A percentile compares a stretch with the other conserved stretches of the same genome.
These are phyloP conservation scores for Hepsetus odoe DNA, from an alignment of 2,113 vertebrate species.

Conservation along the genomic window DNA sequence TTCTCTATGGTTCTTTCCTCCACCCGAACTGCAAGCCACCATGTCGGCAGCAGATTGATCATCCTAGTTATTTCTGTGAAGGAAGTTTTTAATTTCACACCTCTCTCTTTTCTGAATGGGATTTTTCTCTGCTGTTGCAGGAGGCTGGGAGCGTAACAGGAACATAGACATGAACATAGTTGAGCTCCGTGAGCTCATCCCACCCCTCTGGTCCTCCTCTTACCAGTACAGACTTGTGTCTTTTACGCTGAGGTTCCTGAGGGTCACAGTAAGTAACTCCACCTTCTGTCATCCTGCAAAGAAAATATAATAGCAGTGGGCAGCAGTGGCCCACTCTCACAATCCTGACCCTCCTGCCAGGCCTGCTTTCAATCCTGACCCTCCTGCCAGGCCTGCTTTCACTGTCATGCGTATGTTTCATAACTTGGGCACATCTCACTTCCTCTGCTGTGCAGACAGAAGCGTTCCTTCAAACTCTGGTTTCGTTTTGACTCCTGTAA, in stretches of 20 bases:
- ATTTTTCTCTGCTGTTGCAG: not conserved
- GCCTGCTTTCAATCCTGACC: not conserved
- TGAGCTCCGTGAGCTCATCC: not conserved
- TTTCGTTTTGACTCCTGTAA: not conserved
- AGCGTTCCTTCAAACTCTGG: constrained; percentile 25
- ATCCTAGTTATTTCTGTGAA: not conserved
- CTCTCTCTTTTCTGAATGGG: not conserved
- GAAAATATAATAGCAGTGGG: not conserved
- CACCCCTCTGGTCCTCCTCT: rapidly evolving
- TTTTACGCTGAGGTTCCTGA: constrained; percentile 21
- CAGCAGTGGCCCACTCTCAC: not conserved
- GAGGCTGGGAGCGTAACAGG: not conserved
- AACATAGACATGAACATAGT: not conserved
- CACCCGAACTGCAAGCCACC: no score
- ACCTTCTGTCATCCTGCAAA: not conserved
- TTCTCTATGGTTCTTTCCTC: no score
- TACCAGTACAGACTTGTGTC: constrained; percentile 45
- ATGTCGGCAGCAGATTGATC: no score
- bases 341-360: not conserved
- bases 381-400: no score
- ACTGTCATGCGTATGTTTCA: no score
- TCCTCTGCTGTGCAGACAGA: constrained; percentile 1
- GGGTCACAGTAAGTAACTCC: constrained; percentile 16
- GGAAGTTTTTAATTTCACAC: not conserved
- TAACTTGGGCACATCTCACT: constrained; percentile 38